Conservation (phyloP, 2,888 invertebrate species). For the Oligia latruncula region DNA sequence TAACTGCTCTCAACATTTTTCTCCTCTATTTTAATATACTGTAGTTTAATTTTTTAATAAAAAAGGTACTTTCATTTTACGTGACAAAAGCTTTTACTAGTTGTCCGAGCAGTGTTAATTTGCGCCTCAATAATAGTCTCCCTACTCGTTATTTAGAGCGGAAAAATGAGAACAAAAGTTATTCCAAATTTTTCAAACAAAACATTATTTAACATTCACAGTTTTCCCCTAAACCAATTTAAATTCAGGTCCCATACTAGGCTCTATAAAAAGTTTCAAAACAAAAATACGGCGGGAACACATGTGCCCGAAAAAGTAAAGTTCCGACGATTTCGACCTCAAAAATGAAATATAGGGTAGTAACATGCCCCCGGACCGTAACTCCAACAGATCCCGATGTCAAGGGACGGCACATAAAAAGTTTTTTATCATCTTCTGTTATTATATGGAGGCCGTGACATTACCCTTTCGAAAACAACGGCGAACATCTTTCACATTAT, state of each 20-base stretch:
- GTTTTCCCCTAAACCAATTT: conserved; percentile 32
- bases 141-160: conserved; percentile 11
- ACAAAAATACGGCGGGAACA: conserved; percentile 42
- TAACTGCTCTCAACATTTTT: conserved; percentile 21
- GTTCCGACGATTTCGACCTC: conserved; percentile 53
- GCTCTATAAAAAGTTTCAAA: conserved; percentile 48
- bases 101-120: conserved; percentile 5
- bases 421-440: conserved; percentile 64
- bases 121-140: not conserved
- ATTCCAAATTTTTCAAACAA: conserved; percentile 12
- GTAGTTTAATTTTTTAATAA: not conserved
- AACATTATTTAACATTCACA: conserved; percentile 34
- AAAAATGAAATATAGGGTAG: conserved; percentile 62
- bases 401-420: conserved; percentile 58
- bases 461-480: conserved; percentile 61
- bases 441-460: conserved; percentile 59
- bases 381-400: conserved; percentile 54
- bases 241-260: conserved; percentile 39
- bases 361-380: conserved; percentile 57
- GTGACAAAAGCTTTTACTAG: conserved; percentile 14
- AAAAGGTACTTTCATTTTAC: conserved; percentile 2
- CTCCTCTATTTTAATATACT: conserved; percentile 18
- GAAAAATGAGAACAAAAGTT: conserved; percentile 19
- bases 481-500: conserved; percentile 54
- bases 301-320: conserved; percentile 47